A percentile compares a stretch with the other conserved stretches of the same genome.
Conservation (phyloP, 2,888 invertebrate species). For the Epinotia demarniana region DNA sequence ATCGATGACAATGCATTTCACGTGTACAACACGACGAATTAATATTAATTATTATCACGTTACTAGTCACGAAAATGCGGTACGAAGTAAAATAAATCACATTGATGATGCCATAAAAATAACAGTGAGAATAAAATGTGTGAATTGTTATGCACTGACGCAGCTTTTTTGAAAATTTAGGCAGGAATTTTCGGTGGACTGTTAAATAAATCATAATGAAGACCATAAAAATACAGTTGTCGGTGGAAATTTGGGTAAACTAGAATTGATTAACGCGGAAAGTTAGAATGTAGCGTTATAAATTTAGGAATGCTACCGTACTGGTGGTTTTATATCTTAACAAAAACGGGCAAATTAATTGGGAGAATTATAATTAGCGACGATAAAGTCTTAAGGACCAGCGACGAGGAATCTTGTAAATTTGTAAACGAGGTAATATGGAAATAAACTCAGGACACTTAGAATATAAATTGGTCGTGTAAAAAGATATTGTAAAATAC, state of each 20-base stretch:
- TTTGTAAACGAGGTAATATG: background rate
- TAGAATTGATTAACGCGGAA: conserved; percentile 44
- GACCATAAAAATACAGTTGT: conserved; percentile 45
- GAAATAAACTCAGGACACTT: conserved; percentile 4
- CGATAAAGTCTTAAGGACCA: conserved; percentile 50
- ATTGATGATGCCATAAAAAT: conserved; percentile 56
- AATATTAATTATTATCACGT: conserved; percentile 80
- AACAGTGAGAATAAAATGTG: conserved; percentile 47
- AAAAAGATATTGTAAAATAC: conserved; percentile 21
- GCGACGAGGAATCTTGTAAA: conserved; percentile 25
- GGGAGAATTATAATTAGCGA: conserved; percentile 52
- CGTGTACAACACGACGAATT: conserved; percentile 68
- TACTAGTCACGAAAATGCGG: conserved; percentile 68
- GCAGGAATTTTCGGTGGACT: conserved; percentile 59
- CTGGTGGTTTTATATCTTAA: conserved; percentile 45
- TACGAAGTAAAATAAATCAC: conserved; percentile 60
- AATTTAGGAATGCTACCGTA: conserved; percentile 47
- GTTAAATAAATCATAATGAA: conserved; percentile 63
- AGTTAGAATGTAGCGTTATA: conserved; percentile 47
- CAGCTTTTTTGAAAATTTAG: conserved; percentile 58
- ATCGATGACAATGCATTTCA: conserved; percentile 75
- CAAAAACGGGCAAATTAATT: conserved; percentile 58
- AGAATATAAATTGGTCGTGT: conserved; percentile 16
- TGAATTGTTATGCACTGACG: conserved; percentile 53
- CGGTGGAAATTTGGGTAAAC: conserved; percentile 51